Conservation (phyloP, 1,140 invertebrate species). For the Drosophila murphyi region DNA sequence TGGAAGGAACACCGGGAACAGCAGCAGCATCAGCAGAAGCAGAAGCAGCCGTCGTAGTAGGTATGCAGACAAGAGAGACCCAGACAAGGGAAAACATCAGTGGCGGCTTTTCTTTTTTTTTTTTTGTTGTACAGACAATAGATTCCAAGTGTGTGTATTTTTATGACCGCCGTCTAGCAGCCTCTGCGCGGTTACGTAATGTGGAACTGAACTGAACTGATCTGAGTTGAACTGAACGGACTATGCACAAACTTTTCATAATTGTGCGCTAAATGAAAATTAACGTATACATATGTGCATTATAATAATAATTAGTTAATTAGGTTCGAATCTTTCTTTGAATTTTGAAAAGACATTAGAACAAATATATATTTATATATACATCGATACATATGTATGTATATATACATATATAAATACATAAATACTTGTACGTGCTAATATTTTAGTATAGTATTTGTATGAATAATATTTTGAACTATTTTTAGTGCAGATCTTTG, state of each 20-base stretch:
- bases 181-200: constrained; percentile 74
- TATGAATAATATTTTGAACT: constrained; percentile 78
- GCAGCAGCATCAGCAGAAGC: constrained; percentile 34
- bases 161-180: constrained; percentile 46
- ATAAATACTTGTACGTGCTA: constrained; percentile 17
- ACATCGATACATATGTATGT: background rate
- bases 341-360: constrained; percentile 12
- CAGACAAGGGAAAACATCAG: constrained; percentile 26
- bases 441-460: constrained; percentile 51
- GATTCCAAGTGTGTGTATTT: constrained; percentile 64
- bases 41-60: constrained; percentile 48
- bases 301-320: constrained; percentile 40
- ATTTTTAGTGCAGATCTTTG: constrained; percentile 68
- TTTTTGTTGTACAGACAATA: constrained; percentile 42
- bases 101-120: constrained; percentile 33
- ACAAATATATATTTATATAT: background rate
- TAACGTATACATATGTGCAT: constrained; percentile 6
- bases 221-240: constrained; percentile 14
- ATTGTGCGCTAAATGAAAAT: constrained; percentile 47
- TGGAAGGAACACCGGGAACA: constrained; percentile 65
- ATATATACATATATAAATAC: background rate
- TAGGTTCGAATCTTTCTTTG: constrained; percentile 15
- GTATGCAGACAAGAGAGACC: constrained; percentile 36
- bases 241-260: constrained; percentile 57
- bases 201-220: constrained; percentile 23